A percentile compares a stretch with the other conserved stretches of the same genome.
These are phyloP conservation scores for Myrmecophaga tridactyla DNA, from an alignment of 2,113 vertebrate genomes.

Conservation along the genomic window DNA sequence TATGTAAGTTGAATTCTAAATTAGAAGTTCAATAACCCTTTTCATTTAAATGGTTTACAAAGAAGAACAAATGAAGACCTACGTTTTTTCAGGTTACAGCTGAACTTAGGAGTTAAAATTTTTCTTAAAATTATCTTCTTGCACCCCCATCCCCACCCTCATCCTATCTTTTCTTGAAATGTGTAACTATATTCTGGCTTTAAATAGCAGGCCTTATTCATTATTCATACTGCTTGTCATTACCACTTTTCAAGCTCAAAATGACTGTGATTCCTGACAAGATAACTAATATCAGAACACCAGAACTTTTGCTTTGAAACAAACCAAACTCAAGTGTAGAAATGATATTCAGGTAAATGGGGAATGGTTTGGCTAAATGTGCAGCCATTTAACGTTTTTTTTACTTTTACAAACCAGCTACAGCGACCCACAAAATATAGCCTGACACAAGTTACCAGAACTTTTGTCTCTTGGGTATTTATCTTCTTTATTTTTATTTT, in stretches of 20 bases:
- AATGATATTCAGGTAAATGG: background rate
- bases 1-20: constrained; percentile 32
- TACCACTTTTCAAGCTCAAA: background rate
- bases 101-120: background rate
- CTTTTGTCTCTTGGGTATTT: background rate
- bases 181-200: background rate
- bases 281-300: background rate
- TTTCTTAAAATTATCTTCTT: constrained; percentile 1
- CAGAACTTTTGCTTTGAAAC: background rate
- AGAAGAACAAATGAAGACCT: constrained; percentile 13
- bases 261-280: background rate
- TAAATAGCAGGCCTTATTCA: constrained; percentile 14
- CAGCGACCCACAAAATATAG: background rate
- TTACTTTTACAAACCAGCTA: background rate
- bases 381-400: background rate
- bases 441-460: background rate
- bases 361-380: background rate
- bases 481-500: background rate
- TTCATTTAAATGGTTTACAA: background rate
- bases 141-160: background rate
- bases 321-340: background rate
- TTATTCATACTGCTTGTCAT: background rate
- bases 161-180: background rate
- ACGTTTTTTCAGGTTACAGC: background rate
- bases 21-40: background rate